These are phyloP conservation scores for Altica lythri DNA, from an alignment of 2,888 invertebrate species.

Conservation along the genomic window DNA sequence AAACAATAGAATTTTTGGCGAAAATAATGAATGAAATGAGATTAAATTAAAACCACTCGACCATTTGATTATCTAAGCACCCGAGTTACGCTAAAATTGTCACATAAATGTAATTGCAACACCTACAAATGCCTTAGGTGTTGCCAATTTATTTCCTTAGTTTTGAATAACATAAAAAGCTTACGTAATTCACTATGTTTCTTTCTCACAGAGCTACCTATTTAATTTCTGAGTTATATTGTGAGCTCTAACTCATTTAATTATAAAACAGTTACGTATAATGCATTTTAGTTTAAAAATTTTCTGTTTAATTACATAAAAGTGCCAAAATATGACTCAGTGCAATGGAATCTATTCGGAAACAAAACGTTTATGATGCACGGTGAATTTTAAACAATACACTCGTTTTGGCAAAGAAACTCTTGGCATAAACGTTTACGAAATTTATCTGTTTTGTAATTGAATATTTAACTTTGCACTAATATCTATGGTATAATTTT, in stretches of 20 bases:
- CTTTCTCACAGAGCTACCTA: background rate
- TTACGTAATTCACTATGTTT: background rate
- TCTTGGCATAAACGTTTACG: background rate
- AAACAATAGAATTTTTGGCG: conserved; percentile 1
- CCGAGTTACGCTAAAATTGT: conserved; percentile 22
- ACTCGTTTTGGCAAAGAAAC: conserved; percentile 2
- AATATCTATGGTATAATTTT: too few relatives aligned
- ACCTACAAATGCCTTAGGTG: conserved; percentile 15
- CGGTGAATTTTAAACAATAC: conserved; percentile 1
- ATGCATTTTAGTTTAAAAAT: too few relatives aligned
- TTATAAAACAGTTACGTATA: too few relatives aligned
- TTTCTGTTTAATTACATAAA: background rate
- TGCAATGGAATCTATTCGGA: conserved; percentile 4
- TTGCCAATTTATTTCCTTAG: conserved; percentile 4
- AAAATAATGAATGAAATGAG: conserved; percentile 12
- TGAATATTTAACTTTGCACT: too few relatives aligned
- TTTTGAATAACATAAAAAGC: background rate
- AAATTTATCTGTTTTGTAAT: background rate
- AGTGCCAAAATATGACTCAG: conserved; percentile 10
- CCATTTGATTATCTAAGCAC: conserved; percentile 14
- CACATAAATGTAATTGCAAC: conserved; percentile 17
- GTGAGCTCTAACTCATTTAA: too few relatives aligned
- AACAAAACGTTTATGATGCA: conserved; percentile 7
- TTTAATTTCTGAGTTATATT: too few relatives aligned
- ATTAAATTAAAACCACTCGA: conserved; percentile 8